A percentile compares a stretch with the other conserved stretches of the same genome.
phyloP scores from a whole-genome alignment of 2,797 vertebrate genomes.

The Notamacropus eugenii region DNA sequence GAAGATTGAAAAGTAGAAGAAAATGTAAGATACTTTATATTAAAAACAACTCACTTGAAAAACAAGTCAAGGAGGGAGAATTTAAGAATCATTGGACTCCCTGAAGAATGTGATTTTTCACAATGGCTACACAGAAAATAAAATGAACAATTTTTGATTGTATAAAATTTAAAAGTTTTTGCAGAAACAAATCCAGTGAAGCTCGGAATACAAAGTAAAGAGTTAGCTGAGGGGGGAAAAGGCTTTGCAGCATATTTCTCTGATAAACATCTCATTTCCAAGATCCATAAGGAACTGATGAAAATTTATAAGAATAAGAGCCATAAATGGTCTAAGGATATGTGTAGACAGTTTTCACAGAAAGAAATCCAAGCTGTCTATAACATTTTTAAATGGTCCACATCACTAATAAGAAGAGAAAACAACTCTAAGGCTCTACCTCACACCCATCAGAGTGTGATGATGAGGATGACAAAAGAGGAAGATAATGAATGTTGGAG shows the following conservation, averaged over 20 bases:
- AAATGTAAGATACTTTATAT: not conserved
- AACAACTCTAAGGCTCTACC: not conserved
- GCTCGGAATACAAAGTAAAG: not conserved
- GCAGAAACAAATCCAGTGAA: not conserved
- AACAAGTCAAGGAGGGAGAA: not conserved
- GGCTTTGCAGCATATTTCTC: not conserved
- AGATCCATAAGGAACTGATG: not conserved
- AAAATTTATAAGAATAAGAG: not conserved
- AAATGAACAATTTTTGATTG: not conserved
- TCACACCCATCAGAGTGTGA: not conserved
- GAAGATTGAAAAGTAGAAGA: not conserved
- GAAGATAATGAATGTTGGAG: not conserved
- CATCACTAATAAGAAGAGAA: not conserved
- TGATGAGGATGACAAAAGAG: not conserved
- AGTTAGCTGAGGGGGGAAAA: not conserved
- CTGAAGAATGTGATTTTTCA: not conserved
- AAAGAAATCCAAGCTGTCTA: not conserved
- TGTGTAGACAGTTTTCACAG: not conserved
- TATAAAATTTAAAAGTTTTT: not conserved
- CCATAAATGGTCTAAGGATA: not conserved
- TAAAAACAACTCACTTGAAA: not conserved
- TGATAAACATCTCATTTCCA: not conserved
- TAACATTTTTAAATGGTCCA: not conserved
- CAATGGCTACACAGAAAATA: not conserved
- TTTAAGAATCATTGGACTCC: not conserved